Evolutionary conservation across 2,888 invertebrate genomes (phyloP).

Genomic region (Scaptomyza polygonia): DNA sequence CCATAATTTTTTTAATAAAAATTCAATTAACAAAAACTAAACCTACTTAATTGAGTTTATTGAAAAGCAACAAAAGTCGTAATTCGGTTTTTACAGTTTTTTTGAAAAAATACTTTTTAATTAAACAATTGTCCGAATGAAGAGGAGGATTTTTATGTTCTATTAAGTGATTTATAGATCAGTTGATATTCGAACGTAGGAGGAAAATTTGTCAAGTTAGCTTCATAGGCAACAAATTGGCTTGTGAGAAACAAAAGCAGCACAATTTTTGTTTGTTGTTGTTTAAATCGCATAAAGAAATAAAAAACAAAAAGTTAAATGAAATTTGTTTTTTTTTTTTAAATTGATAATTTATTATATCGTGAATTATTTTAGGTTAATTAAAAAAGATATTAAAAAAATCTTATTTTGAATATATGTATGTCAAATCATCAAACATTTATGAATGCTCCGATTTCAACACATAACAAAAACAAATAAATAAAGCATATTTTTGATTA

Average conservation of each 20-base stretch:
- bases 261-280: not conserved
- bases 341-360: no score
- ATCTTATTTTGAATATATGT: no score
- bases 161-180: slow-evolving; percentile 36
- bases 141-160: slow-evolving; percentile 21
- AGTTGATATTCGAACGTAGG: slow-evolving; percentile 2
- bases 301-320: no score
- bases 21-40: no score
- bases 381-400: no score
- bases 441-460: no score
- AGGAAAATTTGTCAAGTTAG: not conserved
- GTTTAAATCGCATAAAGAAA: no score
- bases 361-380: no score
- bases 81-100: slow-evolving; percentile 33
- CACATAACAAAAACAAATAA: no score
- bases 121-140: slow-evolving; percentile 54
- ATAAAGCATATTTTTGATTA: not conserved
- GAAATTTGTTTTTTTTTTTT: no score
- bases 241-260: not conserved
- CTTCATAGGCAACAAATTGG: not conserved
- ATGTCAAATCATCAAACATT: no score
- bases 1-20: not conserved
- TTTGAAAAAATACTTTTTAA: slow-evolving; percentile 56
- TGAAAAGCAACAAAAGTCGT: slow-evolving; percentile 24
- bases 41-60: slow-evolving; percentile 13